A percentile compares a stretch with the other conserved stretches of the same genome.
phyloP scores from a whole-genome alignment of 2,113 vertebrate species.

The Sphaerodactylus townsendi region DNA sequence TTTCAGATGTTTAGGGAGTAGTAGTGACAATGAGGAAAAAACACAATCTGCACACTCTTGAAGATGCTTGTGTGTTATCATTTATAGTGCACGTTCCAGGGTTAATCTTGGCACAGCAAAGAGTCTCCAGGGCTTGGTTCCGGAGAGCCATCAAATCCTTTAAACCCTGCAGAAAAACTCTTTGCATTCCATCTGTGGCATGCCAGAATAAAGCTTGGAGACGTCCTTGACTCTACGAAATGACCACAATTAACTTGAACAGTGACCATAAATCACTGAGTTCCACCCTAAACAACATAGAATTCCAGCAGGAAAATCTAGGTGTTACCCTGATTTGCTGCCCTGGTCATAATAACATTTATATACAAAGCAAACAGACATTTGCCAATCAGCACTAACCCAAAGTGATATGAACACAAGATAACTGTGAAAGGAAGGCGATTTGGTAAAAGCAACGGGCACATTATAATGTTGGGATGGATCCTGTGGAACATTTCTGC shows the following conservation, averaged over 20 bases:
- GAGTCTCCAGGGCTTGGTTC: background rate
- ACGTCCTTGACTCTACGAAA: conserved; percentile 9
- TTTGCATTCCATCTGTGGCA: background rate
- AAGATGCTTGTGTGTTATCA: background rate
- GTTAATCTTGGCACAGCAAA: background rate
- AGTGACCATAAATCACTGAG: background rate
- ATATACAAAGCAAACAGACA: background rate
- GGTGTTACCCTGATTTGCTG: background rate
- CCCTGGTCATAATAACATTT: background rate
- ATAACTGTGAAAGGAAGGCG: background rate
- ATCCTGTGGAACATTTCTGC: no score
- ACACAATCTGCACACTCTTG: background rate
- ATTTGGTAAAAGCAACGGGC: background rate
- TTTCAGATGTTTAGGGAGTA: background rate
- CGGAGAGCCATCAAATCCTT: background rate
- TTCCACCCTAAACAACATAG: background rate
- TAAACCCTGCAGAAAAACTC: background rate
- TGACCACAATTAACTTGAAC: conserved; percentile 9
- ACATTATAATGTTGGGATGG: background rate
- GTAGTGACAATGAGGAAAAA: background rate
- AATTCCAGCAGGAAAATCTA: background rate
- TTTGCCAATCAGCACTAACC: background rate
- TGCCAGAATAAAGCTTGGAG: background rate
- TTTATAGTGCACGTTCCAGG: background rate
- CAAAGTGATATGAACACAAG: background rate